These are phyloP conservation scores for Nesogale talazaci DNA, from an alignment of 2,113 vertebrate species.

Conservation along the genomic window DNA sequence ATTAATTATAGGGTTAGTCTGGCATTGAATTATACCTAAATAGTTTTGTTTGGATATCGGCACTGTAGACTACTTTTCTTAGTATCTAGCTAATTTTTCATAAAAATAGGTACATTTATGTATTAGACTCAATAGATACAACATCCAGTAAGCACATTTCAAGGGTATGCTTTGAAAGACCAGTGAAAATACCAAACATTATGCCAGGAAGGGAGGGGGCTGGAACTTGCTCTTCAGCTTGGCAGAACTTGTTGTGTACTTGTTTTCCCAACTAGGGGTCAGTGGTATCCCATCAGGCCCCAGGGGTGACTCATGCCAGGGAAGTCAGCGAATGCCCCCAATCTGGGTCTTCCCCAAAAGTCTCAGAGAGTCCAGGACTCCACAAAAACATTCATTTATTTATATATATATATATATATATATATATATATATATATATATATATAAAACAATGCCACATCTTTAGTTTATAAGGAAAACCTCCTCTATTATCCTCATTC, in stretches of 20 bases:
- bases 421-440: too few species aligned
- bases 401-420: too few species aligned
- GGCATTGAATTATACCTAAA: not conserved
- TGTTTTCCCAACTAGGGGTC: not conserved
- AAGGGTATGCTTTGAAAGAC: conserved; percentile 9
- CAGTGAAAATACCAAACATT: not conserved
- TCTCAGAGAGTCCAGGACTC: not conserved
- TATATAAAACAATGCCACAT: not conserved
- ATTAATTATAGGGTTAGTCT: not conserved
- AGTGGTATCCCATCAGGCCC: not conserved
- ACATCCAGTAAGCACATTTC: not conserved
- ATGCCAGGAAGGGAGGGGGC: not conserved
- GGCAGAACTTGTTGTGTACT: not conserved
- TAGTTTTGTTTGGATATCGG: not conserved
- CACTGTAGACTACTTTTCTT: not conserved
- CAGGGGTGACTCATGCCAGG: not conserved
- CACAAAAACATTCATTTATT: too few species aligned
- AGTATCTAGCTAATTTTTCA: not conserved
- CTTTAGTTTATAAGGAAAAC: not conserved
- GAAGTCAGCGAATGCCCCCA: not conserved
- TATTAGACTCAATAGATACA: not conserved
- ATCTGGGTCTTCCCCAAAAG: not conserved
- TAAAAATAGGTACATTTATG: not conserved
- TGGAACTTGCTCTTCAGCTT: not conserved
- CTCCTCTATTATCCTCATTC: not conserved